Percentiles rank a stretch among this genome's conserved stretches.
These are phyloP conservation scores for Panzeria rudis DNA, from an alignment of 2,888 invertebrate species.

Conservation along the genomic window DNA sequence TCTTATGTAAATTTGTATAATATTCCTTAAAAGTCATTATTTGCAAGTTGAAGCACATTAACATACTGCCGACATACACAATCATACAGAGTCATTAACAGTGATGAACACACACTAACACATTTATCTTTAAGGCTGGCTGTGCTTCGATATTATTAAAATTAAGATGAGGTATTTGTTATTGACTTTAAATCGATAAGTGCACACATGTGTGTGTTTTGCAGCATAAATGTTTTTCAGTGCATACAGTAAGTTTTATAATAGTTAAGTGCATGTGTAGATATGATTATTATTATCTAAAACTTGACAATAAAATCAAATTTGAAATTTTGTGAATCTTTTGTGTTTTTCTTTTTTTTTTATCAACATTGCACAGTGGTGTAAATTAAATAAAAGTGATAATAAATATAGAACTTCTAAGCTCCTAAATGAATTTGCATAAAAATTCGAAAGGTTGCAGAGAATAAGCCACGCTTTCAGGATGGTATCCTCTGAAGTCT, in stretches of 20 bases:
- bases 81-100: background rate
- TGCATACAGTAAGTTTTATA: background rate
- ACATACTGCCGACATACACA: slow-evolving; percentile 6
- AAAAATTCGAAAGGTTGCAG: too few relatives aligned
- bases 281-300: background rate
- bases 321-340: background rate
- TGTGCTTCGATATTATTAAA: background rate
- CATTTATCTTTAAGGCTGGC: background rate
- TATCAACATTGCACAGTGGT: too few relatives aligned
- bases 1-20: background rate
- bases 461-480: too few relatives aligned
- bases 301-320: background rate
- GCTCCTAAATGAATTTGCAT: too few relatives aligned
- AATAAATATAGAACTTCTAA: too few relatives aligned
- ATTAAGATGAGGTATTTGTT: background rate
- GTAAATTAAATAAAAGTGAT: too few relatives aligned
- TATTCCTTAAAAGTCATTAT: background rate
- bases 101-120: background rate
- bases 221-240: background rate
- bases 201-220: background rate
- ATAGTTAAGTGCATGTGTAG: background rate
- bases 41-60: background rate
- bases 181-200: slow-evolving; percentile 3
- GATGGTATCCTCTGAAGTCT: too few relatives aligned
- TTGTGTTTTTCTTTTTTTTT: background rate